These are phyloP conservation scores for Tenthredo amoena DNA, from an alignment of 2,888 invertebrate species.

Conservation along the genomic window DNA sequence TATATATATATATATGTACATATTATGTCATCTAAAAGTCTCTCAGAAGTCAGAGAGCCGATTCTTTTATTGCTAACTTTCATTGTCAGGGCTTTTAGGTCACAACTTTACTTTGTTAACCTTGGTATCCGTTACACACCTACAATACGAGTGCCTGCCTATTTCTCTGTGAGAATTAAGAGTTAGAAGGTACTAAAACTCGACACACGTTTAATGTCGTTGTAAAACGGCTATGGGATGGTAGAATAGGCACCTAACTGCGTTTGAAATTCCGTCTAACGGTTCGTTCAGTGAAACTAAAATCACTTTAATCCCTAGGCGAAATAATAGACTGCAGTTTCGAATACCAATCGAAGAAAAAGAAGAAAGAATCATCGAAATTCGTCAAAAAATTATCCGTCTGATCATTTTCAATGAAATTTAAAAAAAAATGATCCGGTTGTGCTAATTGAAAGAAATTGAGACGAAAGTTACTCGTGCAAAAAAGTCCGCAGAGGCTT, in stretches of 20 bases:
- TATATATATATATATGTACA: background rate
- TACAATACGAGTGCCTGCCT: background rate
- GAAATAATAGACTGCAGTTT: background rate
- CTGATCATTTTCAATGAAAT: no score
- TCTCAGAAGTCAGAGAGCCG: background rate
- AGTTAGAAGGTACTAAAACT: background rate
- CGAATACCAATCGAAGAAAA: background rate
- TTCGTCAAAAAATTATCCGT: background rate
- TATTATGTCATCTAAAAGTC: background rate
- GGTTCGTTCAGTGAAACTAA: background rate
- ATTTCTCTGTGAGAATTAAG: background rate
- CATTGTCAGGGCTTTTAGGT: constrained; percentile 1
- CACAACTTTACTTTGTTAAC: background rate
- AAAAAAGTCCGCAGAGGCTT: no score
- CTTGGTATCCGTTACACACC: background rate
- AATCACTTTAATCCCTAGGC: background rate
- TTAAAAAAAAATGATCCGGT: no score
- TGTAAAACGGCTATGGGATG: background rate
- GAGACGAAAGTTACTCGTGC: no score
- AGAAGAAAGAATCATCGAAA: background rate
- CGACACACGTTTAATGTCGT: background rate
- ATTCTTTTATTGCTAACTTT: background rate
- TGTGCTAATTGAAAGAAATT: no score
- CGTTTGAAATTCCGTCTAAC: background rate
- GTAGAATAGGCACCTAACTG: background rate